Evolutionary conservation across 2,888 invertebrate species (phyloP), one percentile per base, ranked within the genome.

Genomic region (Pedicia rivosa): DNA sequence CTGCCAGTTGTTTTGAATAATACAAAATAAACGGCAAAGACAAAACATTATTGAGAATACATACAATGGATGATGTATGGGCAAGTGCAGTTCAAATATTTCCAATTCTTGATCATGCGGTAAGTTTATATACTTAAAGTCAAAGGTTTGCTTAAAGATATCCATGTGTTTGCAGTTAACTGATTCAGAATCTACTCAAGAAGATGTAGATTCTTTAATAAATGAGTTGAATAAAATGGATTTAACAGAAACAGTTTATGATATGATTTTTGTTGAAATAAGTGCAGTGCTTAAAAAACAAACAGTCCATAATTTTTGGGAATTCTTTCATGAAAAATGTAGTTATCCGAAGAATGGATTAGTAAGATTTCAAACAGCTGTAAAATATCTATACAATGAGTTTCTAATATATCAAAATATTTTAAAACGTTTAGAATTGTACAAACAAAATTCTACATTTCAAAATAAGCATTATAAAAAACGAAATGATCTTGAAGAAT

Each of bases 241-340:
- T 22, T 42, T 50, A 10, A 40, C 46, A 8, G 50, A 50, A 35
- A 46, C 42, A 35, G 40, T 52, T 16, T 50, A 50, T 35, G 50
- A 54, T 28, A 44, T 56, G 2, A 40, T 60, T 22, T 49, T 50
- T 3, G 41, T 51, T 12, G 56, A 60, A 48, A 48, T 57, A 6
- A 48, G 53, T 20, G 46, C 50, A 4, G 36, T 46, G 4, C 44
- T 59, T n/a, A 52, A 57, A 5, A 44, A 48, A 25, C 42, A 49
- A n/a, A 43, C 55, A 22, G 52, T 53, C 1, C 58, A 57, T 1
- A 50, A 47, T 17, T 60, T 60, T 46, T 60, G 60, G 60, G 47
- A 50, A 37, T 48, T 53, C 39, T 56, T 59, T 22, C 19, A 35
- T 5, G 27, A 47, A 31, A 38, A 49, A 31, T 32, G 44, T 4